Evolutionary conservation across 2,113 vertebrate genomes (phyloP).

Genomic region (Apteryx owenii): DNA sequence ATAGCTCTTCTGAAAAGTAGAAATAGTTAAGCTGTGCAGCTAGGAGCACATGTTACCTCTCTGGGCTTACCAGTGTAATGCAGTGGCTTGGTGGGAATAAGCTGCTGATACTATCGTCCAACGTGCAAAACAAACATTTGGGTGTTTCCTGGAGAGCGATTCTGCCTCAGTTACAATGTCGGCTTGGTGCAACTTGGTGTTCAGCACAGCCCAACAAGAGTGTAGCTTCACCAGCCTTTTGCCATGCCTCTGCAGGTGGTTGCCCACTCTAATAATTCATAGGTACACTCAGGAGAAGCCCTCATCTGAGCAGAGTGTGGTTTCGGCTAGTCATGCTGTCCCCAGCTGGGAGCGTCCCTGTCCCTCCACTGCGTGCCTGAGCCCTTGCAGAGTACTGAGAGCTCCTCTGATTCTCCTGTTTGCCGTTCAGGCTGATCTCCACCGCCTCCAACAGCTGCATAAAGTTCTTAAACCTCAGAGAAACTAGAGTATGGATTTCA

Average conservation of each 20-base stretch:
- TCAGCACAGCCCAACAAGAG: neutral
- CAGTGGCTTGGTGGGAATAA: neutral
- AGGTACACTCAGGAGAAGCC: neutral
- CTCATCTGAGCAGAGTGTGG: neutral
- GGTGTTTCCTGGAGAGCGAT: neutral
- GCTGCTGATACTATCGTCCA: neutral
- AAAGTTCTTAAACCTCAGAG: neutral
- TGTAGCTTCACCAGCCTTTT: neutral
- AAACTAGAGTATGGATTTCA: rapidly evolving
- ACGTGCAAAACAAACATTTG: neutral
- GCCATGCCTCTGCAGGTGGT: neutral
- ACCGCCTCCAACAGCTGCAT: neutral
- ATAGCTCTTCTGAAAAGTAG: neutral
- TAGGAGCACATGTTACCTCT: rapidly evolving
- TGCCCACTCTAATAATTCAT: neutral
- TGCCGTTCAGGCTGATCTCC: neutral
- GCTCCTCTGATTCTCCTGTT: neutral
- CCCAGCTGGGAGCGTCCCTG: neutral
- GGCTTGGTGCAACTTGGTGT: neutral
- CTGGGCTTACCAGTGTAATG: neutral
- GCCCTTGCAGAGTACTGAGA: neutral
- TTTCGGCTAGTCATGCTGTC: neutral
- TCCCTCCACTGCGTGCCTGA: neutral
- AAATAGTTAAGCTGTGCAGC: neutral
- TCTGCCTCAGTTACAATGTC: neutral